Evolutionary conservation across 2,113 vertebrate genomes (phyloP), one percentile per base, ranked within the genome.

Genomic region (Odontesthes bonariensis): DNA sequence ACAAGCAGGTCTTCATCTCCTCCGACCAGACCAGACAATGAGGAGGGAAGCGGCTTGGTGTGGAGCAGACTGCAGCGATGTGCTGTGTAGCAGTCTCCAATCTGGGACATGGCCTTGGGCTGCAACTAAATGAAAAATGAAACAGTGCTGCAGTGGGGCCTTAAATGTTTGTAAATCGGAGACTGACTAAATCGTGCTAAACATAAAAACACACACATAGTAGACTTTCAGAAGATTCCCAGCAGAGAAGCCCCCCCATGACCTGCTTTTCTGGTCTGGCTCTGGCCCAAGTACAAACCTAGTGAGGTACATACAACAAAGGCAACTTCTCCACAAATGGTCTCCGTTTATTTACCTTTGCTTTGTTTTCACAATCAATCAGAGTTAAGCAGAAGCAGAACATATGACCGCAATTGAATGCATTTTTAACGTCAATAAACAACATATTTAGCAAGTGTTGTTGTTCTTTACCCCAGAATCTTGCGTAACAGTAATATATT

Each of bases 81-180:
- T 67, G 65, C 69, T 86, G 79, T 76, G 88, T 46, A 87, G 87
- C 79, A 73, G 81, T 81, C 87, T 91, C 81, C 79, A 79, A 89
- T 93, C 88, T 88, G 80, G 86, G 87, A 93, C 87, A 87, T 87
- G 81, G 90, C 90, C 89, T 90, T 69, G 70, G 91, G 90, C 90
- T 82, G 85, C 46, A 85, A 89, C 78, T 91, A 93, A 93, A 94
- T 93, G 89, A 92, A 93, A 93, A 92, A 89, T 78, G 83, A 86
- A 89, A 89, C 74, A 64, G 88, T 59, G 54, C 88, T 84, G 87
- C 87, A 86, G 87, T 66, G 16, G 84, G 75, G 83, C 74, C 75
- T 90, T 93, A 91, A 92, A 91, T 88, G 80, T 90, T 92, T 92
- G 88, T 85, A 88, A 92, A 91, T 85, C 79, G 51, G 81, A 91